Evolutionary conservation across 2,113 vertebrate genomes (phyloP), one percentile per base, ranked within the genome.

Genomic region (Notothenia coriiceps): DNA sequence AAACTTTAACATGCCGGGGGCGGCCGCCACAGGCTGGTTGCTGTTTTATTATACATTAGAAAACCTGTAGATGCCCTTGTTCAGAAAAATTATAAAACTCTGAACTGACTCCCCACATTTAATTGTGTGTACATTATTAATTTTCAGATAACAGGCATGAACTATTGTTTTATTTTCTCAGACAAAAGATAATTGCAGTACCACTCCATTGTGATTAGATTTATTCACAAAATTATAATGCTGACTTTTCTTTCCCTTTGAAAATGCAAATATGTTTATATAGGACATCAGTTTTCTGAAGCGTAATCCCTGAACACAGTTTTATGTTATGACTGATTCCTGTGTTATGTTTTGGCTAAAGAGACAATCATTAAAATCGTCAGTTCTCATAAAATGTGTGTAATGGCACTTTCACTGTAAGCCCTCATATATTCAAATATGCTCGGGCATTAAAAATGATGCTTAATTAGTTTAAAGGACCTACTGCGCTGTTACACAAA

Each of bases 381-480:
- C 62, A 22, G 22, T 52, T 61, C 51, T 68, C 35, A 13, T 46
- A 17, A 55, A 18, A 70, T 65, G 74, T 61, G 56, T 68, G 63
- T 71, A 87, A 60, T 51, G 56, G 51, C 55, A 33, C 50, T 62
- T 83, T 70, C 17, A 61, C 62, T 50, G 18, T 17, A 49, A 74
- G 56, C 61, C 51, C 49, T 81, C 15, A 50, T 59, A 33, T 70
- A 76, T 74, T 55, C 64, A 79, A 63, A 65, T 50, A 65, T 88
- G 77, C 54, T 43, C 70, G 73, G 69, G 65, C 60, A 74, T 76
- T 91, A 64, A 81, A 40, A 86, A 85, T 85, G 13, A 77, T 51
- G 54, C 25, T 63, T 88, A 84, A 89, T 82, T 84, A 77, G 40
- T 85, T 84, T 18, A 63, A 85, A 65, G 33, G 22, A 77, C 78